A percentile compares a stretch with the other conserved stretches of the same genome.
These are phyloP conservation scores for Corythaeola cristata DNA, from an alignment of 2,113 vertebrate species.

Conservation along the genomic window DNA sequence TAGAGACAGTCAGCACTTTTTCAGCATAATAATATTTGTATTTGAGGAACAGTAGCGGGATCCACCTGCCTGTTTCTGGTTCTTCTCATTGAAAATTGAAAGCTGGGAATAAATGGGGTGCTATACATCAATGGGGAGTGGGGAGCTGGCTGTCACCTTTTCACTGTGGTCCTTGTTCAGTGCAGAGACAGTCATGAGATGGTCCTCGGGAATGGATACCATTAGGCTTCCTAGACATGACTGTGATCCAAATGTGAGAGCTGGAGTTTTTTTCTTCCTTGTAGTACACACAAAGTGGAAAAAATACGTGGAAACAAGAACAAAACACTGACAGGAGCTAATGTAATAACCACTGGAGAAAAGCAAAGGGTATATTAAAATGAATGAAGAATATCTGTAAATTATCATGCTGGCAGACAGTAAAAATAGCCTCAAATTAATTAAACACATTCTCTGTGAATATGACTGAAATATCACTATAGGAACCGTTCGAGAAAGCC, in stretches of 20 bases:
- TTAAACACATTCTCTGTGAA: background rate
- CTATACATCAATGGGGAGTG: background rate
- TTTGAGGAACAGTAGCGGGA: background rate
- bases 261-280: background rate
- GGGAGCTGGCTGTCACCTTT: background rate
- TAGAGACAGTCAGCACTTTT: background rate
- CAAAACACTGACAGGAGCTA: background rate
- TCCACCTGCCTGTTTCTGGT: background rate
- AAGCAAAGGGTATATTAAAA: background rate
- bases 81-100: background rate
- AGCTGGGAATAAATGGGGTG: background rate
- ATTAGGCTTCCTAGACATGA: background rate
- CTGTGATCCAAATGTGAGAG: background rate
- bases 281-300: background rate
- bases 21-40: background rate
- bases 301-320: background rate
- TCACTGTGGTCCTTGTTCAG: background rate
- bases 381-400: background rate
- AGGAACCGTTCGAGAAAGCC: conserved; percentile 26
- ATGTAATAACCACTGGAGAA: background rate
- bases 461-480: conserved; percentile 5
- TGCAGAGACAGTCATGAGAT: background rate
- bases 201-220: background rate
- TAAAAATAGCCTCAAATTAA: background rate
- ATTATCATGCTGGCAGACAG: background rate